phyloP scores from a whole-genome alignment of 2,888 invertebrate species.

The Synanthedon tipuliformis region DNA sequence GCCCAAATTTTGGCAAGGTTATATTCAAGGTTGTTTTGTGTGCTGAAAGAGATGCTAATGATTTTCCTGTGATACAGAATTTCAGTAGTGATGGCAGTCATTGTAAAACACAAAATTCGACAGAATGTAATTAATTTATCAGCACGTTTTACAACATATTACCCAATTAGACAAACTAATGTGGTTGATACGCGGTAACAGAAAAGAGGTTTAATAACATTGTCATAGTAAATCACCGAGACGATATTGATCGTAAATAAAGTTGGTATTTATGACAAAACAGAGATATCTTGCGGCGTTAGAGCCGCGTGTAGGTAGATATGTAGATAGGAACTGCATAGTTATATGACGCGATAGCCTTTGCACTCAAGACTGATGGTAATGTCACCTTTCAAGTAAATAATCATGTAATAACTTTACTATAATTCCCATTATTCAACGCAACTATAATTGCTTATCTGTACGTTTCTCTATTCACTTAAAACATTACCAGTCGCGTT shows the following conservation, averaged over 20 bases:
- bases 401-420: slow-evolving; percentile 26
- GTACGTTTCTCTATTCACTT: background rate
- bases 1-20: no score
- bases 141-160: background rate
- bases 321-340: background rate
- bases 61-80: no score
- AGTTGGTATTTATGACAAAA: slow-evolving; percentile 53
- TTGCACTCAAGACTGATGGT: slow-evolving; percentile 31
- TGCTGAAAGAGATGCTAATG: no score
- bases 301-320: slow-evolving; percentile 5
- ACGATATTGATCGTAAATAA: slow-evolving; percentile 59
- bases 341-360: slow-evolving; percentile 22
- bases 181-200: background rate
- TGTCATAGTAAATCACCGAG: slow-evolving; percentile 47
- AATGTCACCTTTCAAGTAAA: slow-evolving; percentile 34
- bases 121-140: background rate
- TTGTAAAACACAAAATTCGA: no score
- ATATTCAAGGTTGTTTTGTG: no score
- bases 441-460: background rate
- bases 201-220: slow-evolving; percentile 35
- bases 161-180: background rate
- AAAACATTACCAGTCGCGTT: no score
- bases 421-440: background rate
- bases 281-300: slow-evolving; percentile 35
- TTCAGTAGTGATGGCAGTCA: no score